These are phyloP conservation scores for Coracias cyanogaster DNA, from an alignment of 2,797 vertebrate species.

Conservation along the genomic window DNA sequence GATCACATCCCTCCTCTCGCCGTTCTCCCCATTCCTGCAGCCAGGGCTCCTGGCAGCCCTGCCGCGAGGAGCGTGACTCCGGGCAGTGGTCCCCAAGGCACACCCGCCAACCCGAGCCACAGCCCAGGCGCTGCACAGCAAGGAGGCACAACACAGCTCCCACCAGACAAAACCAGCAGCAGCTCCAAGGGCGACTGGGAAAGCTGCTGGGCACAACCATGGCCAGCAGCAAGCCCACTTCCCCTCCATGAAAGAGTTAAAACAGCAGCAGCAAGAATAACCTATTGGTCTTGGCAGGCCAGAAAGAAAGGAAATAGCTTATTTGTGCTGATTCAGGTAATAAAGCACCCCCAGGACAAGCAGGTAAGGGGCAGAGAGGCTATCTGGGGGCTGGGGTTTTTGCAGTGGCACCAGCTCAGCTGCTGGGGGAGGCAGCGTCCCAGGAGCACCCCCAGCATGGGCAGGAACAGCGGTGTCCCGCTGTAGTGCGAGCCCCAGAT, in stretches of 20 bases:
- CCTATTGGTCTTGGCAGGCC: background rate
- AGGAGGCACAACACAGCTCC: background rate
- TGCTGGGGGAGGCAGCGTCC: background rate
- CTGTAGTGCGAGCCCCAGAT: background rate
- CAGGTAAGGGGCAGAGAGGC: background rate
- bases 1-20: background rate
- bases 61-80: background rate
- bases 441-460: accelerated
- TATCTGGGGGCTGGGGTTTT: background rate
- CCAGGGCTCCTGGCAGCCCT: accelerated
- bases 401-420: background rate
- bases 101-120: accelerated
- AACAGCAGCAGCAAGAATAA: background rate
- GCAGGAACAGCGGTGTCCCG: background rate
- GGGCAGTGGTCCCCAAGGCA: background rate
- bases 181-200: background rate
- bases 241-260: background rate
- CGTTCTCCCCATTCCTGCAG: background rate
- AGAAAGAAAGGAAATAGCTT: background rate
- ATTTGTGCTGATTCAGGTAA: background rate
- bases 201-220: accelerated
- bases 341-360: background rate
- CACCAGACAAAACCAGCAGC: background rate
- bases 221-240: background rate
- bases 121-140: background rate